These are phyloP conservation scores for Lophius piscatorius DNA, from an alignment of 2,113 vertebrate genomes.

Conservation along the genomic window DNA sequence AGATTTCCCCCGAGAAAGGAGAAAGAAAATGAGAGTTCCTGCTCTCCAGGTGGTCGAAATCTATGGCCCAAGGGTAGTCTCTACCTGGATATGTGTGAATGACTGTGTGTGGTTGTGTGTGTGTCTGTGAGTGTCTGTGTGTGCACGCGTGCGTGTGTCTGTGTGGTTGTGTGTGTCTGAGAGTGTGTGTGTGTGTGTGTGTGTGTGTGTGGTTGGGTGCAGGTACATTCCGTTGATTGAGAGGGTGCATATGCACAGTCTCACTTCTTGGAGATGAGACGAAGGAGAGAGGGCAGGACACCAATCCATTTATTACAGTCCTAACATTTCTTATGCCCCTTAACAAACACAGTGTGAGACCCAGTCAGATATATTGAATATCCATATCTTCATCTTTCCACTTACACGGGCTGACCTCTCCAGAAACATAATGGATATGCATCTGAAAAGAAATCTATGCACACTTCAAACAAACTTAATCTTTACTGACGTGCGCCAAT, in stretches of 20 bases:
- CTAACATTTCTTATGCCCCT: slow-evolving; percentile 63
- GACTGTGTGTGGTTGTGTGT: slow-evolving; percentile 33
- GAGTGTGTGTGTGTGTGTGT: background rate
- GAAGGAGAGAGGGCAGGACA: slow-evolving; percentile 24
- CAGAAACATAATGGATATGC: slow-evolving; percentile 62
- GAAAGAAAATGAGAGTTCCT: slow-evolving; percentile 78
- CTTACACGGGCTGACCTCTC: slow-evolving; percentile 56
- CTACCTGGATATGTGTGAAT: slow-evolving; percentile 47
- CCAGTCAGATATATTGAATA: slow-evolving; percentile 71
- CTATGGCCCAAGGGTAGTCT: slow-evolving; percentile 65
- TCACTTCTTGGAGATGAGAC: slow-evolving; percentile 30
- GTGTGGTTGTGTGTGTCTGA: slow-evolving; percentile 1
- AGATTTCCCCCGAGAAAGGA: slow-evolving; percentile 79
- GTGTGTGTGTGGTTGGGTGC: background rate
- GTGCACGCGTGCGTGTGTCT: slow-evolving; percentile 18
- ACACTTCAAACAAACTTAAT: slow-evolving; percentile 78
- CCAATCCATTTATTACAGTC: slow-evolving; percentile 59
- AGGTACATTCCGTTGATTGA: slow-evolving; percentile 10
- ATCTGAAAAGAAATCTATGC: slow-evolving; percentile 71
- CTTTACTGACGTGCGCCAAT: slow-evolving; percentile 66
- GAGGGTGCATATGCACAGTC: slow-evolving; percentile 7
- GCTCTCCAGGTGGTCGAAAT: slow-evolving; percentile 67
- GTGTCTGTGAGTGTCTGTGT: slow-evolving; percentile 1
- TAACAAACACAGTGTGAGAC: slow-evolving; percentile 58
- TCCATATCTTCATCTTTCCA: slow-evolving; percentile 64